Conservation (phyloP, 2,888 invertebrate species). For the Aporophyla lueneburgensis region DNA sequence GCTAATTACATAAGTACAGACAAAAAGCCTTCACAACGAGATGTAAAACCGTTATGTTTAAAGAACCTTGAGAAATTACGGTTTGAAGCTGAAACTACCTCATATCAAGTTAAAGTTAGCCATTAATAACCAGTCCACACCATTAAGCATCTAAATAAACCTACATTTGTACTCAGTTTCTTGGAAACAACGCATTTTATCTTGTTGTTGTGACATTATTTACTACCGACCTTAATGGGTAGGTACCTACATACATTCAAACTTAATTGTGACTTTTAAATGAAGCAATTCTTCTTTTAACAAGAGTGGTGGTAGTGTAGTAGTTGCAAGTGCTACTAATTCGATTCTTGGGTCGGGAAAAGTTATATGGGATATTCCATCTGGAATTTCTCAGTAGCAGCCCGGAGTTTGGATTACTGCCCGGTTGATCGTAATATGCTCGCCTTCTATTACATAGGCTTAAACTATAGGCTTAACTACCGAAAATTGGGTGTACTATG, state of each 20-base stretch:
- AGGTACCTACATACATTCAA: not conserved
- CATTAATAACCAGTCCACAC: constrained; percentile 26
- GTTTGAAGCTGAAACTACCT: constrained; percentile 20
- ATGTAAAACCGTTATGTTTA: constrained; percentile 42
- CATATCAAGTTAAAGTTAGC: constrained; percentile 28
- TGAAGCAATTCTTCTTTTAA: not conserved
- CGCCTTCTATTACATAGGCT: too few species aligned
- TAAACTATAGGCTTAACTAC: too few species aligned
- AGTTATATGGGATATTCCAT: too few species aligned
- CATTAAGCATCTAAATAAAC: constrained; percentile 21
- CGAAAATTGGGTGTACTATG: too few species aligned
- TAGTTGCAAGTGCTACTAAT: too few species aligned
- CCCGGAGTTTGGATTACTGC: too few species aligned
- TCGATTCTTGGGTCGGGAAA: too few species aligned
- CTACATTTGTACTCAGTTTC: constrained; percentile 27
- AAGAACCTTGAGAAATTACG: constrained; percentile 47
- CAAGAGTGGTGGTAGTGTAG: not conserved
- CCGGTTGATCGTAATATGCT: too few species aligned
- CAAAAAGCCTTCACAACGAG: constrained; percentile 34
- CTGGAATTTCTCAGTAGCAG: too few species aligned
- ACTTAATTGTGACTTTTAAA: constrained; percentile 1
- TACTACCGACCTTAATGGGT: not conserved
- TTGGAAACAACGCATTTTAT: constrained; percentile 24
- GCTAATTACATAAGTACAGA: constrained; percentile 26
- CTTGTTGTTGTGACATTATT: constrained; percentile 8